A percentile compares a stretch with the other conserved stretches of the same genome.
Conservation (phyloP, 2,888 invertebrate species). For the Steinernema carpocapsae region DNA sequence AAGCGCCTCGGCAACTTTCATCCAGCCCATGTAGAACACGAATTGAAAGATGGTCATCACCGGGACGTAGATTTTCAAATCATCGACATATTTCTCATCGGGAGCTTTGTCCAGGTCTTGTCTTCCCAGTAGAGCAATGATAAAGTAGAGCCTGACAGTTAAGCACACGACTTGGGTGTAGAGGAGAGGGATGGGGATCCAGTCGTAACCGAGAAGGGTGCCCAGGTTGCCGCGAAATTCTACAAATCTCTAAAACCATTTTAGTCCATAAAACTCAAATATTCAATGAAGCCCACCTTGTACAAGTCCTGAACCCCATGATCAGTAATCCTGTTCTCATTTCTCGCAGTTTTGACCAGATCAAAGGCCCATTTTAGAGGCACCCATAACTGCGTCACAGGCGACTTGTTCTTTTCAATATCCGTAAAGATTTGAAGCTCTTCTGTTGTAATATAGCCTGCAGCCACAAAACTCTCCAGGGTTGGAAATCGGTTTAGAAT, state of each 20-base stretch:
- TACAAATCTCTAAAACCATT: neutral
- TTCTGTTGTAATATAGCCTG: neutral
- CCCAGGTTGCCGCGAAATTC: conserved; percentile 44
- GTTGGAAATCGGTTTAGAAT: conserved; percentile 5
- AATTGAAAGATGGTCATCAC: conserved; percentile 6
- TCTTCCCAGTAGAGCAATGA: conserved; percentile 66
- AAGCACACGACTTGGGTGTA: conserved; percentile 68
- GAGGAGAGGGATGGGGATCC: conserved; percentile 70
- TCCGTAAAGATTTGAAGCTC: neutral
- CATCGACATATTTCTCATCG: conserved; percentile 4
- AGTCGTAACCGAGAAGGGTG: conserved; percentile 69
- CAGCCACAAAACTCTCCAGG: conserved; percentile 8
- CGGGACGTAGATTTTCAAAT: no score
- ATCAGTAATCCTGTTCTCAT: conserved; percentile 9
- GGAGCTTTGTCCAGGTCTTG: conserved; percentile 46
- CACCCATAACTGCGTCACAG: neutral
- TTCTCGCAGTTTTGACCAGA: neutral
- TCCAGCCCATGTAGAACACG: conserved; percentile 33
- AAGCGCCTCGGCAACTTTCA: conserved; percentile 18
- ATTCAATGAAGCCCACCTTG: neutral
- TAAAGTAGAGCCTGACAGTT: conserved; percentile 60
- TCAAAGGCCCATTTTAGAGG: neutral
- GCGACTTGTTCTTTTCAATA: conserved; percentile 1
- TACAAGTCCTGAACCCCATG: conserved; percentile 1
- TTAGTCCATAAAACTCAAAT: no score